These are phyloP conservation scores for Microplitis deprimator DNA, from an alignment of 2,888 invertebrate genomes.

Conservation along the genomic window DNA sequence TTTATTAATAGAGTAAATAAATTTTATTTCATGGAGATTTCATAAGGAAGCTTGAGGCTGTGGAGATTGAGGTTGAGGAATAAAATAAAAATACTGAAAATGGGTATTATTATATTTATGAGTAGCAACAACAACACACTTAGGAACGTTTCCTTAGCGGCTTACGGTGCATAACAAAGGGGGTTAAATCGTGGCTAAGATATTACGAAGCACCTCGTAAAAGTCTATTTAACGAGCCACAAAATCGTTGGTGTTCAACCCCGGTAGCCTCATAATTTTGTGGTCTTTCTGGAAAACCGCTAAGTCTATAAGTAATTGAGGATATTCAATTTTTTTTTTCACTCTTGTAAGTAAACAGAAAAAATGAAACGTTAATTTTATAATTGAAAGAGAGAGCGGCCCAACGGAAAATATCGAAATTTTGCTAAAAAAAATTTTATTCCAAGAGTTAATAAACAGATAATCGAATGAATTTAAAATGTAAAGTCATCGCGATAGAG, in stretches of 20 bases:
- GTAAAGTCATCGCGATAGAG: too few relatives aligned
- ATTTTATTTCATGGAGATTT: too few relatives aligned
- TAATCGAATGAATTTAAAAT: too few relatives aligned
- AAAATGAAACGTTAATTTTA: not conserved
- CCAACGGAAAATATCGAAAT: too few relatives aligned
- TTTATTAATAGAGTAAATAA: too few relatives aligned
- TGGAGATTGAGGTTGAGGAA: not conserved
- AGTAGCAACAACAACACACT: not conserved
- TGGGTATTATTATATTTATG: not conserved
- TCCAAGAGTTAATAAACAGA: too few relatives aligned
- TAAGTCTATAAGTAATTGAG: not conserved
- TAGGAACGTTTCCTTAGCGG: not conserved
- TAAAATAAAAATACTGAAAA: not conserved
- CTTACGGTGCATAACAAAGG: not conserved
- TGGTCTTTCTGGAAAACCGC: slow-evolving; percentile 2
- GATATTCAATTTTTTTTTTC: slow-evolving; percentile 15
- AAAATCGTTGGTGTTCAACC: slow-evolving; percentile 23
- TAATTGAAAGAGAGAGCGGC: not conserved
- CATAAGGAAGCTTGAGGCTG: too few relatives aligned
- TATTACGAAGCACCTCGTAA: slow-evolving; percentile 33
- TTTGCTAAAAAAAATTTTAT: too few relatives aligned
- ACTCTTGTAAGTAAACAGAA: not conserved
- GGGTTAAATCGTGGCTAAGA: slow-evolving; percentile 26
- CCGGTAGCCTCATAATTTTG: slow-evolving; percentile 18
- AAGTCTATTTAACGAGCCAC: slow-evolving; percentile 28